Evolutionary conservation across 2,113 vertebrate genomes (phyloP), one percentile per base, ranked within the genome.

Genomic region (Alaudala cheleensis): DNA sequence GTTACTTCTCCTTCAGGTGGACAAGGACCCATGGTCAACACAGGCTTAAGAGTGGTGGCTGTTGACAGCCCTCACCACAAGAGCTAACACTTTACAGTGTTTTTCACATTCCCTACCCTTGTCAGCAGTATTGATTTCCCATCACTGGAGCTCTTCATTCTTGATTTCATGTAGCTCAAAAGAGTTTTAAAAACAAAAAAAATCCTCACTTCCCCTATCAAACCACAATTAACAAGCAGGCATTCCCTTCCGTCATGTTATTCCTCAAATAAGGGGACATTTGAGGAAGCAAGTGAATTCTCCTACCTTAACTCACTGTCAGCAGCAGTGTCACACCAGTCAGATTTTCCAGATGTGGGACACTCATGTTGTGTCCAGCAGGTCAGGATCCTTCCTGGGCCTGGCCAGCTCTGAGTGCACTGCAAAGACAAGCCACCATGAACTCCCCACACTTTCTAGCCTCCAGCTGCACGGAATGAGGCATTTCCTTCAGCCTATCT

Each of bases 401-500:
- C 73, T 0, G 2, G 54, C 53, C 62, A 61, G 49, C 58, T 51
- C 11, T 17, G 60, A 22, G 62, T 8, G 1, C 49, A 66, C 77
- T 47, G 66, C 60, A 60, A 76, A 1, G 14, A 69, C 65, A 67
- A 81, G 58, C 49, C 49, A 74, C 45, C 95, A 76, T 85, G 88
- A 96, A 85, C 92, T 96, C 96, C 81, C 84, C 72, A 77, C 34
- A 85, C 93, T 96, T 96, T 97, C 97, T 96, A 81, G 93, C 97
- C 97, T 97, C 94, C 91, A 97, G 95, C 95, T 88, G 81, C 6
- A 16, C 39, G 26, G 92, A 96, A 85, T 19, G 56, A 98, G 98
- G 98, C 97, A 97, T 98, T 98, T 96, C 98, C 98, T 97, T 94
- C 96, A 98, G 93, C 94, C 96, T 94, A 96, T 96, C 97, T 96